Evolutionary conservation across 2,888 invertebrate species (phyloP), one percentile per base, ranked within the genome.

Genomic region (Aporophyla nigra): DNA sequence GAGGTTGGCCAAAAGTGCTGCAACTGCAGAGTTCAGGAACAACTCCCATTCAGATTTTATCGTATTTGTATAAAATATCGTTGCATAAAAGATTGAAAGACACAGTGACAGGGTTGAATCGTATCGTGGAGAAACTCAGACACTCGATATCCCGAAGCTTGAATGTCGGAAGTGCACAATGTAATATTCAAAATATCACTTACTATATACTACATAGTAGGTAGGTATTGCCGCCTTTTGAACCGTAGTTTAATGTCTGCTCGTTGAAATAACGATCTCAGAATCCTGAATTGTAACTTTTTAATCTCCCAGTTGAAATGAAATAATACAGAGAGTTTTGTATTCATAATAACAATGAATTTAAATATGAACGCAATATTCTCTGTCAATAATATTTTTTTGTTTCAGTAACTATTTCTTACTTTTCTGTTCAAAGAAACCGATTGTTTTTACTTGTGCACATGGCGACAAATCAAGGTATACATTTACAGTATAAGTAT

Each of bases 31-130:
- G 49, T 80, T 74, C 66, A 67, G 19, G 24, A 21, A n/a, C n/a
- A 46, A 54, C 54, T 56, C 16, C 24, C 5, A 43, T 74, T 54
- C 74, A 33, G 27, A 62, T 66, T 80, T 66, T 61, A 77, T 70
- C 58, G 54, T 67, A 74, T 69, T 74, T 54, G 40, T 69, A 61
- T 56, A 59, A 69, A 40, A 81, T n/a, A 53, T 71, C 51, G 61
- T 56, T 68, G 71, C 74, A 84, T 76, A 78, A 74, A 78, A 71
- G 73, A 82, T 85, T 82, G 73, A 76, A 69, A 62, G 70, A 49
- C 53, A 51, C 46, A 74, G n/a, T 68, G 75, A 74, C 78, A 56
- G 49, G 63, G 56, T 72, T 85, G 69, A 74, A 74, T 66, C 24
- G 74, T 70, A 69, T 82, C 59, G 12, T 56, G 16, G 66, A 62